Conservation (phyloP, 2,797 vertebrate genomes). For the Odontamblyopus rebecca region DNA sequence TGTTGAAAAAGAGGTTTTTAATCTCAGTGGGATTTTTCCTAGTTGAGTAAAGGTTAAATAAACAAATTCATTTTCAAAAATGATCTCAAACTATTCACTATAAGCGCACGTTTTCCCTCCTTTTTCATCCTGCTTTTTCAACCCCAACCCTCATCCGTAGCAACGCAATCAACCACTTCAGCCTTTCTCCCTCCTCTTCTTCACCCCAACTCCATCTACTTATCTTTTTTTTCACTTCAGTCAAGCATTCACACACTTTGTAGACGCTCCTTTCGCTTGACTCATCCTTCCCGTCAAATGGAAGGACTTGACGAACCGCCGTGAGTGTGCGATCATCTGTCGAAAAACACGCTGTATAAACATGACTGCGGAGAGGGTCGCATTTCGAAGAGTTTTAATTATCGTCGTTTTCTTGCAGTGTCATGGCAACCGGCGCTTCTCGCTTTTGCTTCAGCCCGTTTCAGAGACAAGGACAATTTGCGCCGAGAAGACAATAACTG, state of each 20-base stretch:
- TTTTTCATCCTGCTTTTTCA: background rate
- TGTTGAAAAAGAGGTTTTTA: too few species aligned
- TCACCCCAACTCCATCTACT: too few species aligned
- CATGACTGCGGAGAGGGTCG: background rate
- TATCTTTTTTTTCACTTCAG: background rate
- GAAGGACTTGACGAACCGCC: background rate
- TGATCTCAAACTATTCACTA: background rate
- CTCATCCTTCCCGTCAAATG: background rate
- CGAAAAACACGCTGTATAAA: too few species aligned
- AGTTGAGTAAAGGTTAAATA: too few species aligned
- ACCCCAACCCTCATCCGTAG: background rate
- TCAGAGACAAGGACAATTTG: slow-evolving; percentile 26
- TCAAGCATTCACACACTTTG: background rate
- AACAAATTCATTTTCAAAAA: too few species aligned
- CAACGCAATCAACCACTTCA: too few species aligned
- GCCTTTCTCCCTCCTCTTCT: too few species aligned
- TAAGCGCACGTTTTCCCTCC: background rate
- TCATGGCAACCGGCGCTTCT: background rate
- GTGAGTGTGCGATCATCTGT: background rate
- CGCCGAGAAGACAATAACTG: slow-evolving; percentile 19
- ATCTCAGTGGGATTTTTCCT: too few species aligned
- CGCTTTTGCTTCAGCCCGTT: background rate
- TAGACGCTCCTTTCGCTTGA: background rate
- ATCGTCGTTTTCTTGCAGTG: slow-evolving; percentile 1
- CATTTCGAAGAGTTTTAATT: slow-evolving; percentile 1